Evolutionary conservation across 2,888 invertebrate species (phyloP).

Genomic region (Azorinus chamasolen): DNA sequence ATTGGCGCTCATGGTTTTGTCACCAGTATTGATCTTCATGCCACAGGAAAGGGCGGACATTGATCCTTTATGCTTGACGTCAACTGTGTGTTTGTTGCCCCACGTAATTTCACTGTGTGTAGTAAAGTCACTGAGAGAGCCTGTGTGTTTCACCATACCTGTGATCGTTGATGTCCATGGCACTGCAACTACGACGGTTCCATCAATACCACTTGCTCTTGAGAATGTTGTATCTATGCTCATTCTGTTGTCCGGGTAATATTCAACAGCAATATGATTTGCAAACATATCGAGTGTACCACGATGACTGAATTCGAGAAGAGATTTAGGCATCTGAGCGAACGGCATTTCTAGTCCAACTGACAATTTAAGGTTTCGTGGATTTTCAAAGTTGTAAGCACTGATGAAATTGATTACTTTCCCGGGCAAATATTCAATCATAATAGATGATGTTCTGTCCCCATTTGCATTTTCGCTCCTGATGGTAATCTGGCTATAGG

Average conservation of each 20-base stretch:
- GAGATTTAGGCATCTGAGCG: constrained; percentile 19
- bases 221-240: constrained; percentile 30
- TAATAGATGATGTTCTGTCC: constrained; percentile 23
- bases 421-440: constrained; percentile 43
- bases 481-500: constrained; percentile 24
- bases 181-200: constrained; percentile 23
- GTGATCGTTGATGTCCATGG: constrained; percentile 32
- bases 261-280: constrained; percentile 37
- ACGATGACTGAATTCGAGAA: constrained; percentile 22
- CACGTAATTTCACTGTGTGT: constrained; percentile 32
- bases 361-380: constrained; percentile 17
- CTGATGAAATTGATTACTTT: constrained; percentile 23
- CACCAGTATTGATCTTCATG: constrained; percentile 25
- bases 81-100: constrained; percentile 17
- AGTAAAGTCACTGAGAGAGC: constrained; percentile 24
- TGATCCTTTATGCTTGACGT: constrained; percentile 30
- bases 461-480: constrained; percentile 15
- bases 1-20: constrained; percentile 9
- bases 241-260: constrained; percentile 23
- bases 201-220: constrained; percentile 12
- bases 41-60: constrained; percentile 5
- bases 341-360: constrained; percentile 47
- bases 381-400: constrained; percentile 14
- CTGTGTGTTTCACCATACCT: constrained; percentile 23
- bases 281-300: constrained; percentile 31